Conservation (phyloP, 2,797 vertebrate species). For the Fistularia tabacaria region DNA sequence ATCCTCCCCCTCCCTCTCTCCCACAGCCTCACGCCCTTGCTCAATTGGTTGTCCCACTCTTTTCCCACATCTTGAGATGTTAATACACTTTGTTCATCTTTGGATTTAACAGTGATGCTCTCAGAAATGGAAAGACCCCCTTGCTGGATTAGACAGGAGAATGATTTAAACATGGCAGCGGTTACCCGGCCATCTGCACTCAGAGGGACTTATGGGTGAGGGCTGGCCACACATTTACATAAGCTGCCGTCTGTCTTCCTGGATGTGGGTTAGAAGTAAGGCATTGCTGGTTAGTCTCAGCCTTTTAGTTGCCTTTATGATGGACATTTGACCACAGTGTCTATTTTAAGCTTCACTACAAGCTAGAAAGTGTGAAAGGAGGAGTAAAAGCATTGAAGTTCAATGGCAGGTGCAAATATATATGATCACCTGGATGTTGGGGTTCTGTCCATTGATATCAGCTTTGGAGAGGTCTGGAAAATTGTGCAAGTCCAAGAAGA, state of each 20-base stretch:
- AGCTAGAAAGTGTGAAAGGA: conserved; percentile 39
- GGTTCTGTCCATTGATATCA: conserved; percentile 94
- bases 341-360: conserved; percentile 31
- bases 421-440: conserved; percentile 90
- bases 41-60: conserved; percentile 65
- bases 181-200: conserved; percentile 64
- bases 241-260: conserved; percentile 47
- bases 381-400: conserved; percentile 37
- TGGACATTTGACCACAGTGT: conserved; percentile 42
- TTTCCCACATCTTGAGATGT: conserved; percentile 78
- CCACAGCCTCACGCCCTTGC: conserved; percentile 65
- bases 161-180: conserved; percentile 67
- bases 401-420: conserved; percentile 44
- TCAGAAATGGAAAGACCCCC: conserved; percentile 62
- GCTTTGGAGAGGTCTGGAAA: conserved; percentile 97
- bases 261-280: conserved; percentile 33
- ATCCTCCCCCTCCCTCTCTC: conserved; percentile 33
- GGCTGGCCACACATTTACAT: conserved; percentile 57
- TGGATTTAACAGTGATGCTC: conserved; percentile 64
- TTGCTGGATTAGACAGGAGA: conserved; percentile 63
- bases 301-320: conserved; percentile 57
- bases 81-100: conserved; percentile 74
- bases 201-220: conserved; percentile 35
- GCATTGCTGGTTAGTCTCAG: conserved; percentile 39
- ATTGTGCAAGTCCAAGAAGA: conserved; percentile 92